phyloP scores from a whole-genome alignment of 2,113 vertebrate genomes.

The Columba janthina region DNA sequence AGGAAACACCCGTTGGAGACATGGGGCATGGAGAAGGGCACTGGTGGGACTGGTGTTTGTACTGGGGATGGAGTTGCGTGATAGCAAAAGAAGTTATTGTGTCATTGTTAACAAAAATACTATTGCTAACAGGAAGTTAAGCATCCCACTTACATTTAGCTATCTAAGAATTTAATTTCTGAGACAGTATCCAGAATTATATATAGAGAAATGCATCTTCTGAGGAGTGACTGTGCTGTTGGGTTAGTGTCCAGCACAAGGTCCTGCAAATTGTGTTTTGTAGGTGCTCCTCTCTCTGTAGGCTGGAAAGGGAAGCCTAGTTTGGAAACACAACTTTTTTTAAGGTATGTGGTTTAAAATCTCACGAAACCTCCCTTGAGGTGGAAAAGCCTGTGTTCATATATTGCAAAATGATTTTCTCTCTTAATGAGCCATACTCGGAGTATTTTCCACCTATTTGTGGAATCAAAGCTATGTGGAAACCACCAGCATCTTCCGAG shows the following conservation, averaged over 20 bases:
- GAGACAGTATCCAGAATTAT: background rate
- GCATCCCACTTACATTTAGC: background rate
- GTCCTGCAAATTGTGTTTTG: background rate
- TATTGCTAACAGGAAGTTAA: background rate
- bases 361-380: background rate
- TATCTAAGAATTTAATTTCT: background rate
- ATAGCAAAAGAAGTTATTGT: background rate
- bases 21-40: accelerated
- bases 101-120: background rate
- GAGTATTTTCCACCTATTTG: background rate
- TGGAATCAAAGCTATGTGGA: background rate
- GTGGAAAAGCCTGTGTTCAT: background rate
- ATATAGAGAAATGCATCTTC: background rate
- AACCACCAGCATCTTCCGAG: background rate
- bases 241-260: background rate
- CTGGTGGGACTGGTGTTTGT: background rate
- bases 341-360: background rate
- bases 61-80: background rate
- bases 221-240: background rate
- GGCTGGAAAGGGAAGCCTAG: background rate
- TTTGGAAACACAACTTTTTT: background rate
- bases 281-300: background rate
- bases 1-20: background rate
- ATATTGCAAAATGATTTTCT: background rate
- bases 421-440: background rate